phyloP scores from a whole-genome alignment of 2,888 invertebrate species.

The Brachylomia viminalis region DNA sequence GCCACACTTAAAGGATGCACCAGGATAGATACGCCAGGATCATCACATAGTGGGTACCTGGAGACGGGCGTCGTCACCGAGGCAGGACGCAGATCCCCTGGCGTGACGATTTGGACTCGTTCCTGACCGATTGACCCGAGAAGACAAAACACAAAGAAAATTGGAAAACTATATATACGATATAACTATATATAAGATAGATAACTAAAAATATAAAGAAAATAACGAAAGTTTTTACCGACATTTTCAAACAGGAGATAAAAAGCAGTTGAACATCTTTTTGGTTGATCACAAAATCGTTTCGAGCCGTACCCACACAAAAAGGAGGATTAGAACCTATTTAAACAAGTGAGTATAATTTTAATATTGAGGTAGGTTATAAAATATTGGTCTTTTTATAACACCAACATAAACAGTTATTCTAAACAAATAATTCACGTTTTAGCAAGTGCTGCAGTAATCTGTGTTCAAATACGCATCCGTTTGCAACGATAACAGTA shows the following conservation, averaged over 20 bases:
- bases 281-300: background rate
- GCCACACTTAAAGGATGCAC: background rate
- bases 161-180: background rate
- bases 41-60: background rate
- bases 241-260: background rate
- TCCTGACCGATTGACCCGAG: background rate
- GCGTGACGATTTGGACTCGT: background rate
- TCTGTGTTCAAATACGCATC: slow-evolving; percentile 16
- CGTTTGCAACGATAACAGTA: slow-evolving; percentile 29
- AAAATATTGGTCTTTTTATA: background rate
- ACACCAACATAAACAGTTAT: background rate
- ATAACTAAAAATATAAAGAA: background rate
- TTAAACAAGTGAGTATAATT: background rate
- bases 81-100: background rate
- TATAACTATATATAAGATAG: no score
- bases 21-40: background rate
- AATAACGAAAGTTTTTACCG: no score
- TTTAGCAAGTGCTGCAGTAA: slow-evolving; percentile 8
- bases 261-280: background rate
- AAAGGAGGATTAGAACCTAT: background rate
- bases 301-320: background rate
- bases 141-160: background rate
- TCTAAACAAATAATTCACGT: slow-evolving; percentile 30
- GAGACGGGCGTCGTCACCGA: background rate
- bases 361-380: background rate